Base-by-base conservation (phyloP, 2,797 vertebrate species). In the Diglossa cyanea region DNA sequence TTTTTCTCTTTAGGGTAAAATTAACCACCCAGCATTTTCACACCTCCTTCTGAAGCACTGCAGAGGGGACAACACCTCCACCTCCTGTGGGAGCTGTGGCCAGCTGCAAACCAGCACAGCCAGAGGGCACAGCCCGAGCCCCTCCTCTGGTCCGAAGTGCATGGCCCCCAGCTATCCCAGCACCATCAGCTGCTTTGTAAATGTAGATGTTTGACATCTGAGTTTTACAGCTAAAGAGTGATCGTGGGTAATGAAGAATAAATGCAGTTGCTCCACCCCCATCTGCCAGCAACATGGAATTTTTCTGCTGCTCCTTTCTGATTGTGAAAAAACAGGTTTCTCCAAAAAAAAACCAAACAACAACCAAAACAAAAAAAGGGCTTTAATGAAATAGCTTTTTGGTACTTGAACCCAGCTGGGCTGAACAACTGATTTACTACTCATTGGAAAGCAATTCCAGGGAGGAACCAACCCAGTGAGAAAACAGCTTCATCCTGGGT, bases 1-100 rank as follows among this genome's bases (percentile, higher is more conserved):
- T 54, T 54, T 94, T 80, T 76, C 80, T 87, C 63, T 88, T 76
- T 53, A 95, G 83, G 95, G 39, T 45, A 53, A 82, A 72, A 82
- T 82, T 25, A 62, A 77, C 62, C 51, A 55, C 24, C n/a, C 44
- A 20, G 54, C 0, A 3, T 50, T 63, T 85, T 83, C 30, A 50
- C 13, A 3, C 35, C 77, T 70, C 44, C 80, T 54, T 47, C 74
- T 0, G 16, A 78, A 91, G 70, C 4, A 1, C 17, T 8, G 8
- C 58, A 84, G 86, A 84, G 62, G 42, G 66, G 66, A 63, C 11
- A 4, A 9, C 57, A 45, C n/a, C 42, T 51, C 40, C 26, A 6
- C 47, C 37, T 24, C 6, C 17, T 3, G 4, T 2, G 11, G 73
- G 68, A 94, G 55, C 61, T 2, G 10, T 57, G 12, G 23, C 17